Base-by-base conservation (phyloP, 2,888 invertebrate species). In the Hypena proboscidalis region DNA sequence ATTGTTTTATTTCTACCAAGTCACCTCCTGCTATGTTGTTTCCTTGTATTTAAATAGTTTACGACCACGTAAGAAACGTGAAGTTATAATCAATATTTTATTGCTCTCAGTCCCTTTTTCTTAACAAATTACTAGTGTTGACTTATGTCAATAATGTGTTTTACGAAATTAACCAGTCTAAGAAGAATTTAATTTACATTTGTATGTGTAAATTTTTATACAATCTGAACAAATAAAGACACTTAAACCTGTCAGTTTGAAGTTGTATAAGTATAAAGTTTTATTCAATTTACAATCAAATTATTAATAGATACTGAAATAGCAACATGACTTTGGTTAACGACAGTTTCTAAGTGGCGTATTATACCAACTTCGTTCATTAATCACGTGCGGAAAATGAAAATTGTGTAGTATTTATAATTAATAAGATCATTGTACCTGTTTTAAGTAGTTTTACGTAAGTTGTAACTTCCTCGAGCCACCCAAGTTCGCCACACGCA, bases 401-500 rank as follows among this genome's bases (percentile, higher is more conserved):
- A 42, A 49, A 43, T 46, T 36, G 21, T 13, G 14, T 38, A 43
- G 29, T 27, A 19, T 32, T 34, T 44, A 11, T 11, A 25, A 25
- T 25, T 25, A 25, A n/a, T 11, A 22, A 10, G 4, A 0, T 30
- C 11, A 26, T 11, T 23, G 6, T 19, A 14, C 6, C 14, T 15
- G 13, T 15, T 23, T 5, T 4, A 11, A 32, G 22, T 5, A 4
- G 5, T 32, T 11, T 26, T 8, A 34, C n/a, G 20, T 25, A 15
- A 23, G 23, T 33, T 19, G 23, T 25, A 19, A 15, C 37, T 42
- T 40, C 40, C 33, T 15, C 13, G 15, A 74, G 57, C 90, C 90
- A 90, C 90, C 90, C 90, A 90, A 67, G 83, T 51, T 54, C 79
- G 67, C 90, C 90, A 87, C 90, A 87, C 87, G 83, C 85, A 80